Percentiles rank a stretch among this genome's conserved stretches.
Conservation (phyloP, 2,113 vertebrate species). For the Opisthocomus hoazin region DNA sequence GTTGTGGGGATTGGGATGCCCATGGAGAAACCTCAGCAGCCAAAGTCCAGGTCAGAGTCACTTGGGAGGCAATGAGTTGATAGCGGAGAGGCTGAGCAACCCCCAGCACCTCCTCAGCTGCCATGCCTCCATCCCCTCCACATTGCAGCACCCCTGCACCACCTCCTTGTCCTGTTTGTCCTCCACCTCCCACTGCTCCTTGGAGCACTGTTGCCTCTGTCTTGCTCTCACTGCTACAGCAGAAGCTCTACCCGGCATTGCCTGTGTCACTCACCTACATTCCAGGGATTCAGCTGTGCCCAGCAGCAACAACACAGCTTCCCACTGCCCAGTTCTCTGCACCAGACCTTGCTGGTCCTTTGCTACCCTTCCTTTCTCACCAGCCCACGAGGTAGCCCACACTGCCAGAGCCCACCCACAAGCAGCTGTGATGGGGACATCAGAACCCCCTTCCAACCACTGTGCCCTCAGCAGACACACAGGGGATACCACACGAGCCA, state of each 20-base stretch:
- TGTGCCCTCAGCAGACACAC: neutral
- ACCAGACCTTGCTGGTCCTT: no score
- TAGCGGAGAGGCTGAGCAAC: neutral
- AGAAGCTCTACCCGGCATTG: neutral
- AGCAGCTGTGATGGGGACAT: fast-evolving
- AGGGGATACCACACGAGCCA: no score
- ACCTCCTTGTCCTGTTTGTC: no score
- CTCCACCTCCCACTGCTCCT: neutral
- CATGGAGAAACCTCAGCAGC: no score
- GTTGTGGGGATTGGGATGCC: no score
- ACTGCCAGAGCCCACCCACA: neutral
- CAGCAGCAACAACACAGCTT: neutral
- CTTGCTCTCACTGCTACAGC: neutral
- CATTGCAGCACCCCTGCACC: neutral
- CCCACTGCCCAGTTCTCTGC: neutral
- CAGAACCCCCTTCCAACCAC: neutral
- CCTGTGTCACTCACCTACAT: neutral
- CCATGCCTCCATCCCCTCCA: neutral
- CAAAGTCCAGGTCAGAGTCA: no score
- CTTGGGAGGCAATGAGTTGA: neutral
- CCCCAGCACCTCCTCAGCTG: neutral
- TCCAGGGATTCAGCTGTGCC: neutral
- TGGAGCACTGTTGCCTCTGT: neutral
- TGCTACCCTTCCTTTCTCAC: neutral
- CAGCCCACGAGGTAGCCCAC: neutral